Base-by-base conservation (phyloP, 2,113 vertebrate species). In the Ceratotherium simum region DNA sequence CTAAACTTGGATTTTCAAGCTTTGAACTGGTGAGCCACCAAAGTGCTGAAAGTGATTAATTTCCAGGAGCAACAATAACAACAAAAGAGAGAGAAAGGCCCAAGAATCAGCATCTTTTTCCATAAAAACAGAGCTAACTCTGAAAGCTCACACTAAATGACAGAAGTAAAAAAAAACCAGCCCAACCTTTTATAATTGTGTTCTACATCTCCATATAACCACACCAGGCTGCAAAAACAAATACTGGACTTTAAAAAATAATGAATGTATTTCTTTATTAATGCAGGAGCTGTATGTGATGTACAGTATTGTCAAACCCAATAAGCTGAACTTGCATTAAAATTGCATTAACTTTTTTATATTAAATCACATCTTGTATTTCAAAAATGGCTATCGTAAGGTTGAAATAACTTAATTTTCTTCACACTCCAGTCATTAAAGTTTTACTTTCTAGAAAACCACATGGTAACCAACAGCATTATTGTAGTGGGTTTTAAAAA, bases 321-420 rank as follows among this genome's bases (percentile, higher is more conserved):
- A 98, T 95, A 98, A 98, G 88, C 84, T 92, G 95, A 98, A 97
- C 93, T 64, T 98, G 75, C 90, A 98, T 99, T 98, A 98, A 98
- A 99, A 98, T 98, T 98, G 95, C 95, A 98, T 88, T 97, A 91
- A 95, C 73, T 97, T 98, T 95, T 96, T 98, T 98, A 96, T 98
- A 98, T 98, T 97, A 98, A 98, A 97, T 98, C 94, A 98, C 82
- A 62, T 97, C 76, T 78, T 90, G 82, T 90, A 97, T 98, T 98
- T 98, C 13, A 98, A 98, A 98, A 98, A 90, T 80, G 96, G 81
- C 90, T 98, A 91, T 39, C n/a, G 54, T 91, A 96, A 97, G 90
- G 96, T 95, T 96, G 46, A 96, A 98, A 97, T 97, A 98, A 96
- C 96, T 98, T 98, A 91, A 97, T 96, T 96, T 95, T 92, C 96